A percentile compares a stretch with the other conserved stretches of the same genome.
Evolutionary conservation across 2,797 vertebrate species (phyloP).

Genomic region (Syncerus caffer): DNA sequence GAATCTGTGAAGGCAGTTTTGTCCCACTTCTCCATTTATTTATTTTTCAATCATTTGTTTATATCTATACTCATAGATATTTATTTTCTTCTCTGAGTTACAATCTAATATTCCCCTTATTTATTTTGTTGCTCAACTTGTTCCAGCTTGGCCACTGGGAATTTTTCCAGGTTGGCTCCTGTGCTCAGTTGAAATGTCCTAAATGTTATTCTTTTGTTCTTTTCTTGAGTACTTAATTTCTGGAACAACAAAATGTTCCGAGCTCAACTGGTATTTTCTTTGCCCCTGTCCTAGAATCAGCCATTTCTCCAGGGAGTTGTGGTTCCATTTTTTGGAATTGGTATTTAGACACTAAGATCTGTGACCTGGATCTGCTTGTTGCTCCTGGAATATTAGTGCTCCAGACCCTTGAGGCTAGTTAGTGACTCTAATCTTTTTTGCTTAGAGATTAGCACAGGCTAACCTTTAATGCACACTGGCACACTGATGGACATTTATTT

Average conservation of each 20-base stretch:
- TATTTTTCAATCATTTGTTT: slow-evolving; percentile 16
- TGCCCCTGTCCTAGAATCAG: neutral
- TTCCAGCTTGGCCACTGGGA: neutral
- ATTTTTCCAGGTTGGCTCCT: neutral
- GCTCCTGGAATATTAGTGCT: neutral
- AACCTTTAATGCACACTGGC: neutral
- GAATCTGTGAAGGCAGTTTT: neutral
- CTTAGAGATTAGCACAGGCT: neutral
- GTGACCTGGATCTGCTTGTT: neutral
- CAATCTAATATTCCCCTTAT: neutral
- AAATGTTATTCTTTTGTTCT: neutral
- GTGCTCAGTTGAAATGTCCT: neutral
- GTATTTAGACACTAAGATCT: neutral
- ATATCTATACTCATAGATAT: neutral
- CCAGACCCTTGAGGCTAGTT: neutral
- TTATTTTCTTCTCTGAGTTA: slow-evolving; percentile 14
- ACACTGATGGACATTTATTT: neutral
- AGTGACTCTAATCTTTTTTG: fast-evolving
- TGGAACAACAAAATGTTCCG: neutral
- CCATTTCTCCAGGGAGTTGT: neutral
- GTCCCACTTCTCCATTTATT: neutral
- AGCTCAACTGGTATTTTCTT: neutral
- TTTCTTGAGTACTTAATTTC: neutral
- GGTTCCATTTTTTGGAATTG: neutral
- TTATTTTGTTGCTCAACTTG: slow-evolving; percentile 9